Evolutionary conservation across 2,797 vertebrate species (phyloP).

Genomic region (Odontamblyopus lacepedii): DNA sequence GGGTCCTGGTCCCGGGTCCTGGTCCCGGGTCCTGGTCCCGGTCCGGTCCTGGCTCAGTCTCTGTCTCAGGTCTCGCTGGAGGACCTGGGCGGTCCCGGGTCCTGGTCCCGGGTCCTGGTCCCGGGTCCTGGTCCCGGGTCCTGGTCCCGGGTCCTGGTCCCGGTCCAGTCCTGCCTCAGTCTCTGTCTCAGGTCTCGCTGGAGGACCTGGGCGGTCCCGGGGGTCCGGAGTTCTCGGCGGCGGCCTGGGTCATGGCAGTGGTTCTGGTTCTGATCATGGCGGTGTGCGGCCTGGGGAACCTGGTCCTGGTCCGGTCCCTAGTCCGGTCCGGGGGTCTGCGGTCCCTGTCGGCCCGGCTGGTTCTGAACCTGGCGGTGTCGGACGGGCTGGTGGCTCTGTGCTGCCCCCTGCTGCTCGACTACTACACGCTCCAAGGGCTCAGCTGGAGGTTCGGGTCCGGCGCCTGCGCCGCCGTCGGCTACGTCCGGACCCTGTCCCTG

Average conservation of each 20-base stretch:
- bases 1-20: too few species aligned
- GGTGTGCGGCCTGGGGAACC: constrained; percentile 90
- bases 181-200: constrained; percentile 67
- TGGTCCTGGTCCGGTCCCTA: constrained; percentile 86
- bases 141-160: too few species aligned
- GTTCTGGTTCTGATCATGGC: constrained; percentile 90
- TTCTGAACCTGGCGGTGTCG: constrained; percentile 91
- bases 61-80: too few species aligned
- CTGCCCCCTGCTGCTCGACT: constrained; percentile 95
- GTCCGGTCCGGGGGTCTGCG: constrained; percentile 89
- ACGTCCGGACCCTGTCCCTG: constrained; percentile 88
- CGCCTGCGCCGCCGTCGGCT: constrained; percentile 87
- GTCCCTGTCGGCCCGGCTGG: constrained; percentile 91
- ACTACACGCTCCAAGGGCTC: constrained; percentile 90
- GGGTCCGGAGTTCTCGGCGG: constrained; percentile 84
- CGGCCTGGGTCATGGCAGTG: constrained; percentile 83
- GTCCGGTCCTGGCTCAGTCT: too few species aligned
- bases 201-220: constrained; percentile 85
- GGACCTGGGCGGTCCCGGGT: too few species aligned
- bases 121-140: too few species aligned
- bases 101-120: too few species aligned
- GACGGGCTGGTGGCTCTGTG: constrained; percentile 92
- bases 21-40: too few species aligned
- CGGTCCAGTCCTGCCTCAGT: too few species aligned
- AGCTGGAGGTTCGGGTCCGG: constrained; percentile 93